phyloP scores from a whole-genome alignment of 2,888 invertebrate genomes.

The Dioctria rufipes region DNA sequence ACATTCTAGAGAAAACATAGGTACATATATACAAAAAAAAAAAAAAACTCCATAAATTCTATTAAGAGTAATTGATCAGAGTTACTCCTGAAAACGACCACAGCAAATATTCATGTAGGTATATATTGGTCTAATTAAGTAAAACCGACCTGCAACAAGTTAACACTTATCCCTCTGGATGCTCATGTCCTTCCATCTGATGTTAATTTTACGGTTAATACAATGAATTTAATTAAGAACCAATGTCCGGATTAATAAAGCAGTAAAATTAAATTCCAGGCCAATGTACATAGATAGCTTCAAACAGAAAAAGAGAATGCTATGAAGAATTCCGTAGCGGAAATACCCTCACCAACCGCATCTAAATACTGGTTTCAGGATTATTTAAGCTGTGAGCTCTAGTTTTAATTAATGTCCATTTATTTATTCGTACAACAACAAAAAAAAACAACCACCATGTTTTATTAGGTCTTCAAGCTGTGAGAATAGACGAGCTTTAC shows the following conservation, averaged over 20 bases:
- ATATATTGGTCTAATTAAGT: constrained; percentile 16
- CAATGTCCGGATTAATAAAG: constrained; percentile 50
- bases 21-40: too few species aligned
- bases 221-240: constrained; percentile 50
- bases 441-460: constrained; percentile 16
- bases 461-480: constrained; percentile 46
- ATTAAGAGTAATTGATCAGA: too few species aligned
- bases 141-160: constrained; percentile 22
- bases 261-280: constrained; percentile 44
- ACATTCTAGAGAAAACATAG: too few species aligned
- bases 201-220: constrained; percentile 35
- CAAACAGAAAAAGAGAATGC: not conserved
- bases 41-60: too few species aligned
- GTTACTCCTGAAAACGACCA: too few species aligned
- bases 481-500: constrained; percentile 13
- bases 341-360: constrained; percentile 10
- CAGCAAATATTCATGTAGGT: too few species aligned
- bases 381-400: constrained; percentile 22
- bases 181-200: constrained; percentile 18
- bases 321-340: constrained; percentile 9
- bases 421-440: constrained; percentile 13
- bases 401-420: constrained; percentile 50
- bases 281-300: not conserved
- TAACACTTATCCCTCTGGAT: constrained; percentile 1
- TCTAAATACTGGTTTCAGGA: constrained; percentile 3